phyloP scores from a whole-genome alignment of 2,797 vertebrate species.

The Setipinna tenuifilis region DNA sequence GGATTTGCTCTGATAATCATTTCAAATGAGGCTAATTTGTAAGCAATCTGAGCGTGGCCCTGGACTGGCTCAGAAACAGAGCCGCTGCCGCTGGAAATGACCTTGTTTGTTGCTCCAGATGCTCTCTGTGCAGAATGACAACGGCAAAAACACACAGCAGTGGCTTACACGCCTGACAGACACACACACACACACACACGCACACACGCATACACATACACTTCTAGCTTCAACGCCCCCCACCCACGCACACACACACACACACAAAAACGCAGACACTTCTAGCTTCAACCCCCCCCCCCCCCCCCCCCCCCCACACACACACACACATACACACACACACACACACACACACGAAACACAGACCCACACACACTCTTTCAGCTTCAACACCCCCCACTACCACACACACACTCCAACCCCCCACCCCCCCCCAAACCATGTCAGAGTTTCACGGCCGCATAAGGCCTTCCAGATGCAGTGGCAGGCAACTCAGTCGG shows the following conservation, averaged over 20 bases:
- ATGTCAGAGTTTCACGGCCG: background rate
- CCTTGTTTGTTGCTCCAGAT: conserved; percentile 67
- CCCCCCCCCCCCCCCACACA: too few relatives aligned
- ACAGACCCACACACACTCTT: too few relatives aligned
- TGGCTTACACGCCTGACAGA: background rate
- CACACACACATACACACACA: too few relatives aligned
- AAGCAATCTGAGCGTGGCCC: conserved; percentile 70
- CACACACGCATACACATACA: too few relatives aligned
- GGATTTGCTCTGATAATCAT: conserved; percentile 85
- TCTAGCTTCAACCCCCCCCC: too few relatives aligned
- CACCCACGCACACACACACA: too few relatives aligned
- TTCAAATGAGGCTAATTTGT: conserved; percentile 92
- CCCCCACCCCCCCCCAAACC: background rate
- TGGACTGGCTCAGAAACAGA: conserved; percentile 55
- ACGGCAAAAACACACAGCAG: background rate
- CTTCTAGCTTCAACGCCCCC: too few relatives aligned
- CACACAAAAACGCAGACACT: too few relatives aligned
- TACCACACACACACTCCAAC: background rate
- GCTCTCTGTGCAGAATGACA: conserved; percentile 42
- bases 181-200: too few relatives aligned
- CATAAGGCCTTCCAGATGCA: conserved; percentile 4
- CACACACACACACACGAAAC: too few relatives aligned
- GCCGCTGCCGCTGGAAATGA: conserved; percentile 44
- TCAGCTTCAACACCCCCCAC: too few relatives aligned
- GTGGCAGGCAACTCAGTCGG: background rate